Evolutionary conservation across 2,113 vertebrate genomes (phyloP).

Genomic region (Turdus rufiventris): DNA sequence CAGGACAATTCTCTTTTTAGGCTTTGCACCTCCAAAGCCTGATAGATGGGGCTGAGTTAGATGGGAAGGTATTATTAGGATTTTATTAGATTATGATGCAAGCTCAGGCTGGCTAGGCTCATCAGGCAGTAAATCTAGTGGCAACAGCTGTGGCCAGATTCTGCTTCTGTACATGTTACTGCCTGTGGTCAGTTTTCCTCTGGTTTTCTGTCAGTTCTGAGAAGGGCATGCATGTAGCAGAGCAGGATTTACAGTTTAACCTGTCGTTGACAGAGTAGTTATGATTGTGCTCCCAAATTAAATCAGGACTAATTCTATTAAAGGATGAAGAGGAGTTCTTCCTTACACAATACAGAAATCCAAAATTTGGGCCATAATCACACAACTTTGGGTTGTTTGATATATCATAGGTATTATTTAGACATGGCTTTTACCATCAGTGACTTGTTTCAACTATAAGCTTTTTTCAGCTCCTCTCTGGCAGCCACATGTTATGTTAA

Average conservation of each 20-base stretch:
- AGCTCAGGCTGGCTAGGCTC: neutral
- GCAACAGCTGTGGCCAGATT: neutral
- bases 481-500: neutral
- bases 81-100: conserved; percentile 38
- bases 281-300: neutral
- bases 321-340: neutral
- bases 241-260: neutral
- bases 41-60: neutral
- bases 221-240: neutral
- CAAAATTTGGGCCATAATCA: neutral
- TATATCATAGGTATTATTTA: neutral
- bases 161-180: neutral
- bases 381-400: neutral
- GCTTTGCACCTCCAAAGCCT: neutral
- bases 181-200: neutral
- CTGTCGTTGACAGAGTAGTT: neutral
- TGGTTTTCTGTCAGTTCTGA: neutral
- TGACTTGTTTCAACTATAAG: neutral
- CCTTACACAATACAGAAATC: neutral
- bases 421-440: neutral
- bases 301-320: neutral
- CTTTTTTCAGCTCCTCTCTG: neutral
- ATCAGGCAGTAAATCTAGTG: neutral
- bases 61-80: neutral
- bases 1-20: neutral